Conservation (phyloP, 1,140 invertebrate genomes). For the Belonocnema kinseyi region DNA sequence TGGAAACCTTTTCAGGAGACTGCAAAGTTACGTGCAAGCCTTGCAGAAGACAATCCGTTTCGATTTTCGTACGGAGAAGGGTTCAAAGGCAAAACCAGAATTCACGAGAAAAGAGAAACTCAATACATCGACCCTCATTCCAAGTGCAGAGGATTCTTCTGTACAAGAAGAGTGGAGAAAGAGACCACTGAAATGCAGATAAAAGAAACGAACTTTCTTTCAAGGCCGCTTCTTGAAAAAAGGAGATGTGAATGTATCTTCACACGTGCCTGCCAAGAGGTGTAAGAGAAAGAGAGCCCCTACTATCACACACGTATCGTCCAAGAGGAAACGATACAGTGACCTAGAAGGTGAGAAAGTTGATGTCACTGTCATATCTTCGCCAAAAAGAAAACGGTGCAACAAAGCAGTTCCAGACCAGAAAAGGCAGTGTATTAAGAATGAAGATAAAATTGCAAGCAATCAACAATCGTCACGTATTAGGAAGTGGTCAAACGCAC, state of each 20-base stretch:
- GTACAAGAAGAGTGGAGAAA: neutral
- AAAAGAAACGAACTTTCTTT: neutral
- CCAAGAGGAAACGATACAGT: too few relatives aligned
- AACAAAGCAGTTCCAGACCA: too few relatives aligned
- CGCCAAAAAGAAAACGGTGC: too few relatives aligned
- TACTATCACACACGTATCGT: too few relatives aligned
- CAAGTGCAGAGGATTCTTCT: neutral
- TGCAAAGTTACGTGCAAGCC: neutral
- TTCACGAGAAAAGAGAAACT: neutral
- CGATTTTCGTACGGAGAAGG: neutral
- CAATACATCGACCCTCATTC: neutral
- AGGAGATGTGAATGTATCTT: too few relatives aligned
- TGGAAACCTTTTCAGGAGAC: conserved; percentile 9
- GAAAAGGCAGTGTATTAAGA: too few relatives aligned
- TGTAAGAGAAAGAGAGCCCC: too few relatives aligned
- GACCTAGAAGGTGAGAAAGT: neutral
- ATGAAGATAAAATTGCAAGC: neutral
- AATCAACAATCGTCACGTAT: neutral
- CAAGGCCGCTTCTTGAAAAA: neutral
- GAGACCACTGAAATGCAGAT: neutral
- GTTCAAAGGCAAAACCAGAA: neutral
- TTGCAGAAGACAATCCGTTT: neutral
- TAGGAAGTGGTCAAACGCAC: neutral
- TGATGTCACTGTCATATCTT: neutral
- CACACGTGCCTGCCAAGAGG: too few relatives aligned